Evolutionary conservation across 1,140 invertebrate genomes (phyloP), one percentile per base, ranked within the genome.

Genomic region (Heterodera schachtii): DNA sequence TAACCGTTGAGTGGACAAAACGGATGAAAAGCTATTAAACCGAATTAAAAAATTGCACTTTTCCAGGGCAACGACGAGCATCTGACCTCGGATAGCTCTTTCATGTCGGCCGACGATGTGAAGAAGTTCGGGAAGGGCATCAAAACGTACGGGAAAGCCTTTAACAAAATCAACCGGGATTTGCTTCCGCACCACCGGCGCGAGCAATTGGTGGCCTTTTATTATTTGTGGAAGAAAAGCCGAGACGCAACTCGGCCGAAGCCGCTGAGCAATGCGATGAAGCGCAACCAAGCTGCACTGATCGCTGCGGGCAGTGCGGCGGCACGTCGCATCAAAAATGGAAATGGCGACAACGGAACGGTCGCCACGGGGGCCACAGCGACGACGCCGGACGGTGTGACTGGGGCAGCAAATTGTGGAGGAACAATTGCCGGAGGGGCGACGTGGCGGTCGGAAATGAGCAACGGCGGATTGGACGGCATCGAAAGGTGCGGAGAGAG

Each of bases 151-250:
- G 97, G 97, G 85, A 99, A 99, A 92, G 98, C 99, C 92, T 99
- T 99, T 91, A 97, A 97, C 91, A 94, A 96, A 86, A 98, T 99
- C 85, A 93, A 94, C 84, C 97, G 97, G 64, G 73, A 73, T 49
- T 16, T 82, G 41, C 44, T 82, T 1, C 64, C 79, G 47, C 52
- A 74, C 13, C 81, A 82, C 19, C 78, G 46, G 16, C 46, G 69
- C 94, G 93, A 95, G 67, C 96, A 99, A 90, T 91, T 99, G 86
- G 96, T 99, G 46, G 96, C 98, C 90, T 99, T 95, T 92, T 99
- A 99, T 91, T 99, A 99, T 92, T 93, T 98, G 90, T 99, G 97
- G 97, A 99, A 99, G 92, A 99, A 99, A 92, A 98, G 96, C n/a
- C 95, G 96, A n/a, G 95, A 95, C 86, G 96, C 96, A 70, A 95